A percentile compares a stretch with the other conserved stretches of the same genome.
Evolutionary conservation across 2,797 vertebrate genomes (phyloP).

Genomic region (Numenius phaeopus): DNA sequence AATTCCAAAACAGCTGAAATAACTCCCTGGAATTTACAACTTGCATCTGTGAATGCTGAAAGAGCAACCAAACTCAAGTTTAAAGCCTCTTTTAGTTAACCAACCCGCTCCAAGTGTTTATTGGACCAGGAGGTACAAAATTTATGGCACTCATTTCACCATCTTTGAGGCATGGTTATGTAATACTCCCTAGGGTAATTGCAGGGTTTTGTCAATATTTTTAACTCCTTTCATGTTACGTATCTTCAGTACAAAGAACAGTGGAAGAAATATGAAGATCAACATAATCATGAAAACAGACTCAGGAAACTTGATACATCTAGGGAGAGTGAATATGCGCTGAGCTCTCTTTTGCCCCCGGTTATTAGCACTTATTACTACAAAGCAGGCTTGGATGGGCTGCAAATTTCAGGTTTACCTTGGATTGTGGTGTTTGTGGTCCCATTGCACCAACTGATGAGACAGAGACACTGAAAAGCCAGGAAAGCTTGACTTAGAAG

Average conservation of each 20-base stretch:
- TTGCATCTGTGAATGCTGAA: not conserved
- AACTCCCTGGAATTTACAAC: not conserved
- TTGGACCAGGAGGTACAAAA: not conserved
- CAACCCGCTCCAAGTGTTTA: not conserved
- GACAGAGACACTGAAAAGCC: not conserved
- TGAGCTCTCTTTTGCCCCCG: not conserved
- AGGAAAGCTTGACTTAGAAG: not conserved
- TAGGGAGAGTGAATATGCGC: accelerated
- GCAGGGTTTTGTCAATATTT: not conserved
- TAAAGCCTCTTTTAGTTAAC: not conserved
- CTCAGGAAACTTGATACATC: not conserved
- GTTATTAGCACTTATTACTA: not conserved
- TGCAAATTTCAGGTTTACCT: not conserved
- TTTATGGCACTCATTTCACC: not conserved
- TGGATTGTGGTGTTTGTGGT: not conserved
- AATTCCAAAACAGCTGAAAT: not conserved
- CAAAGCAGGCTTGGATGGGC: not conserved
- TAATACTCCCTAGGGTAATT: not conserved
- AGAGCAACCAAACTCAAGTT: not conserved
- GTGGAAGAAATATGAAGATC: not conserved
- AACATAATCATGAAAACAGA: not conserved
- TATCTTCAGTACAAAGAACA: not conserved
- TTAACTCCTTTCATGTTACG: not conserved
- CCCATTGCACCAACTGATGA: not conserved
- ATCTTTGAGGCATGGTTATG: not conserved